phyloP scores from a whole-genome alignment of 2,797 vertebrate genomes.

The Setipinna tenuifilis region DNA sequence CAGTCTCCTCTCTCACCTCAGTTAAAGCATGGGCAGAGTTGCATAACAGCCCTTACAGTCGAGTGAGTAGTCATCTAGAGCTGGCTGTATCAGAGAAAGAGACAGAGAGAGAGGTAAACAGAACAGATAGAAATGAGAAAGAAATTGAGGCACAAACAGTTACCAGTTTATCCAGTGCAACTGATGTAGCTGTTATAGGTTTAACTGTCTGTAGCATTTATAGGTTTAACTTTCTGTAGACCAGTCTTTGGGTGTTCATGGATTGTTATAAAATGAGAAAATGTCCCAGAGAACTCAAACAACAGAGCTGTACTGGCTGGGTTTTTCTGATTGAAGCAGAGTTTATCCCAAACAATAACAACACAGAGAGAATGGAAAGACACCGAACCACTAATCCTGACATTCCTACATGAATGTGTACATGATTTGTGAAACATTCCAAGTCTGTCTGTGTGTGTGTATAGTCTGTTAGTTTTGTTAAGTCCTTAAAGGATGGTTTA shows the following conservation, averaged over 20 bases:
- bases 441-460: no score
- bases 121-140: not conserved
- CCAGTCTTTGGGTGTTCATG: not conserved
- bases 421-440: no score
- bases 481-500: no score
- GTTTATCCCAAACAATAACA: no score
- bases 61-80: conserved; percentile 21
- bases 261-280: not conserved
- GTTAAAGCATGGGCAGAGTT: conserved; percentile 23
- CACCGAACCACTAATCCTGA: no score
- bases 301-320: no score
- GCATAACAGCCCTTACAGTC: conserved; percentile 32
- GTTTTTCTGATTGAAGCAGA: no score
- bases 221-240: not conserved
- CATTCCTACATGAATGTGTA: no score
- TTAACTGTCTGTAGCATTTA: not conserved
- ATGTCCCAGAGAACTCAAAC: no score
- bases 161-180: not conserved
- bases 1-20: not conserved
- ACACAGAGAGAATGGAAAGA: no score
- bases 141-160: not conserved
- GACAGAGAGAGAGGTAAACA: not conserved
- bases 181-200: not conserved
- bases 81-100: conserved; percentile 17
- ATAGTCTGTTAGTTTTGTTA: no score